Evolutionary conservation across 2,797 vertebrate genomes (phyloP).

Genomic region (Pygocentrus nattereri): DNA sequence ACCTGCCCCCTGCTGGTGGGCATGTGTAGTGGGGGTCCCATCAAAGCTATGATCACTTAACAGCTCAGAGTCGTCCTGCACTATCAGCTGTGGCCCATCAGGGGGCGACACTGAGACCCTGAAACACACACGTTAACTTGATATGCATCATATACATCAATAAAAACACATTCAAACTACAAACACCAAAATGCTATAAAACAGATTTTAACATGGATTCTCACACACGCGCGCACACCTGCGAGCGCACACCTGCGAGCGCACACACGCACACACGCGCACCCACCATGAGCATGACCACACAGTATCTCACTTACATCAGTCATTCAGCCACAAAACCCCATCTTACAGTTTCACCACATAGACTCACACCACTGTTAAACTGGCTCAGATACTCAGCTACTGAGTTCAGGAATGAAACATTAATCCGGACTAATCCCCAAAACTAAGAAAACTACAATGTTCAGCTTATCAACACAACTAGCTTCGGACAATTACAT

Average conservation of each 20-base stretch:
- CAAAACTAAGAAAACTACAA: not conserved
- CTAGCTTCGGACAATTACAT: not conserved
- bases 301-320: not conserved
- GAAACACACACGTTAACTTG: conserved; percentile 20
- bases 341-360: not conserved
- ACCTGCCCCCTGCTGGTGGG: conserved; percentile 66
- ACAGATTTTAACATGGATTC: too few relatives aligned
- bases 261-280: conserved; percentile 9
- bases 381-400: conserved; percentile 12
- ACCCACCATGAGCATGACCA: conserved; percentile 14
- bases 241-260: conserved; percentile 15
- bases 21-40: conserved; percentile 53
- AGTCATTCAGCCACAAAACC: not conserved
- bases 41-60: conserved; percentile 58
- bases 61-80: conserved; percentile 74
- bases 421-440: not conserved
- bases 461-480: not conserved
- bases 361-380: not conserved
- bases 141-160: too few relatives aligned
- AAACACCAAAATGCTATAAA: too few relatives aligned
- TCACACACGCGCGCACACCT: too few relatives aligned
- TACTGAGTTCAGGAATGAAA: conserved; percentile 26
- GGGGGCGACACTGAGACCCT: conserved; percentile 71
- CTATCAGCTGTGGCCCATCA: conserved; percentile 63
- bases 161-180: not conserved